Evolutionary conservation across 1,140 invertebrate genomes (phyloP).

Genomic region (Tribolium castaneum): DNA sequence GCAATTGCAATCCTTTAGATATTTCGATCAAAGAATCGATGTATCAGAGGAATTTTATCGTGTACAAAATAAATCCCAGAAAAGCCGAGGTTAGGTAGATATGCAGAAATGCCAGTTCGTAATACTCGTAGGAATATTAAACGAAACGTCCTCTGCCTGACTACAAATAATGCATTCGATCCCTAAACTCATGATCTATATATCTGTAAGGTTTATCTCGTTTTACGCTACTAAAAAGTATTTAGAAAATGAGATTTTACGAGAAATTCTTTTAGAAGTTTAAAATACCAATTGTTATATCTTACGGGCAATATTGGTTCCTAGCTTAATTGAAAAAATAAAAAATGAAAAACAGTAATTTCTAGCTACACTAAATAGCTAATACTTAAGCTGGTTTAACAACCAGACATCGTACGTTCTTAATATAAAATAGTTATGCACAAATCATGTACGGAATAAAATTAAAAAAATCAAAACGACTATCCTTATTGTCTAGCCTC

Average conservation of each 20-base stretch:
- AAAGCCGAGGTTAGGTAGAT: conserved; percentile 46
- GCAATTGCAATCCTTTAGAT: conserved; percentile 20
- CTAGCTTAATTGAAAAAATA: too few species aligned
- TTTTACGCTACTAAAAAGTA: conserved; percentile 5
- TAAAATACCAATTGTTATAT: too few species aligned
- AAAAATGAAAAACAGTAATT: too few species aligned
- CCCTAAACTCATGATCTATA: conserved; percentile 31
- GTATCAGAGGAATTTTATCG: conserved; percentile 47
- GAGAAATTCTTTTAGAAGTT: neutral
- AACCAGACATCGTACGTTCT: too few species aligned
- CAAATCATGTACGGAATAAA: too few species aligned
- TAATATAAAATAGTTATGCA: too few species aligned
- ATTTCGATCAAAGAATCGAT: conserved; percentile 48
- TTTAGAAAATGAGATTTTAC: neutral
- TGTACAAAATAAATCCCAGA: conserved; percentile 51
- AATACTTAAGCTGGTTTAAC: too few species aligned
- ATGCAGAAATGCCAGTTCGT: conserved; percentile 33
- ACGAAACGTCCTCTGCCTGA: conserved; percentile 36
- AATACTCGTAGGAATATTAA: conserved; percentile 39
- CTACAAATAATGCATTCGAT: conserved; percentile 41
- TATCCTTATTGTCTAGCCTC: neutral
- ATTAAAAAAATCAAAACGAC: too few species aligned
- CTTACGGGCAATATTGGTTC: too few species aligned
- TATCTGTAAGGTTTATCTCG: conserved; percentile 24
- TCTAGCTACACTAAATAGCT: too few species aligned